Conservation (phyloP, 2,888 invertebrate species). For the Argyresthia albistria region DNA sequence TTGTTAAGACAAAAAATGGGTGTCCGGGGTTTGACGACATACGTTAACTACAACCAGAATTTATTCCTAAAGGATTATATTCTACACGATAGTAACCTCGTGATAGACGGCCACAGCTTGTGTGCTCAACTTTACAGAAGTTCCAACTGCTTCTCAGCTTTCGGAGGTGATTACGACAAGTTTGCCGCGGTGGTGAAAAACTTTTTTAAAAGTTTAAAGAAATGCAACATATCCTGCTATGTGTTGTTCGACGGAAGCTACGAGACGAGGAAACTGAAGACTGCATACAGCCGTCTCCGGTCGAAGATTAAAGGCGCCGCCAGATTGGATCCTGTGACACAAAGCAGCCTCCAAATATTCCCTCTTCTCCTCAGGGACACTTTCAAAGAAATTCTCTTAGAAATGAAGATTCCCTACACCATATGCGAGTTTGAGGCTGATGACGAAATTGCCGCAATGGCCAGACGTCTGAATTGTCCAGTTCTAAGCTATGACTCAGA, state of each 20-base stretch:
- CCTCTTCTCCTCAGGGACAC: constrained; percentile 83
- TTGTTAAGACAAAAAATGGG: constrained; percentile 74
- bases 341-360: constrained; percentile 73
- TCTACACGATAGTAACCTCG: constrained; percentile 77
- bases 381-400: constrained; percentile 78
- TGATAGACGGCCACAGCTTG: constrained; percentile 87
- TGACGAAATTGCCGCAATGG: constrained; percentile 86
- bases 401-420: constrained; percentile 76
- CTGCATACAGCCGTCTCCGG: constrained; percentile 71
- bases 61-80: constrained; percentile 75
- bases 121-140: constrained; percentile 79
- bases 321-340: constrained; percentile 67
- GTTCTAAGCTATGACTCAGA: constrained; percentile 95
- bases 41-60: constrained; percentile 77
- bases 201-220: constrained; percentile 79
- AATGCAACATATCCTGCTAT: constrained; percentile 80
- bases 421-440: constrained; percentile 93
- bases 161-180: constrained; percentile 90
- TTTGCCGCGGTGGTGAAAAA: constrained; percentile 75
- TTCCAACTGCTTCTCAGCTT: constrained; percentile 76
- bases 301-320: constrained; percentile 74
- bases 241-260: constrained; percentile 88
- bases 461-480: constrained; percentile 84
- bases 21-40: constrained; percentile 87
- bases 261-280: constrained; percentile 79